These are phyloP conservation scores for Bombyx mandarina DNA, from an alignment of 1,140 invertebrate genomes.

Conservation along the genomic window DNA sequence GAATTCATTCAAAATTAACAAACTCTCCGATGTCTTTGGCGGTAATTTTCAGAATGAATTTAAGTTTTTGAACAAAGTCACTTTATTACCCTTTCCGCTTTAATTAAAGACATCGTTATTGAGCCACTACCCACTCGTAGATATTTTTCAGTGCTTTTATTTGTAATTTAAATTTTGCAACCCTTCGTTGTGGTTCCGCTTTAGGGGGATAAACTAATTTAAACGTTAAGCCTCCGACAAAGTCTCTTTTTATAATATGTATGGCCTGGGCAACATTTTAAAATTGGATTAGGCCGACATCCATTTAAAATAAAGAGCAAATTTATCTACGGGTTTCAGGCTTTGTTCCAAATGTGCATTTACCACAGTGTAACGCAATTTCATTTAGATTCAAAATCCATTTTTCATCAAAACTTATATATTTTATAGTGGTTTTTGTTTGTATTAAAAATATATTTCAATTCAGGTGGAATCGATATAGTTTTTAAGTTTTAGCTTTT, in stretches of 20 bases:
- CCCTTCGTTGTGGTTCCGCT: conserved; percentile 52
- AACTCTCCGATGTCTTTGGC: conserved; percentile 37
- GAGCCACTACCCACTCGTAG: conserved; percentile 64
- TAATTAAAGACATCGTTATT: conserved; percentile 70
- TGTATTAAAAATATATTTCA: no score
- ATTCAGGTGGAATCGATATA: no score
- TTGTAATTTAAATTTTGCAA: conserved; percentile 72
- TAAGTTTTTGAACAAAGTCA: conserved; percentile 62
- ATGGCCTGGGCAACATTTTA: conserved; percentile 47
- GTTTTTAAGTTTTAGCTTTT: no score
- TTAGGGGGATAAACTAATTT: conserved; percentile 67
- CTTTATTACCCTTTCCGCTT: conserved; percentile 67
- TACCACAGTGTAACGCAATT: no score
- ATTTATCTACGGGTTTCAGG: neutral
- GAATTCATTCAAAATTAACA: conserved; percentile 23
- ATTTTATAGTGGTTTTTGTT: no score
- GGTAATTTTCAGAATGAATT: conserved; percentile 34
- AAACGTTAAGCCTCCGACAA: conserved; percentile 63
- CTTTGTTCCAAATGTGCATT: no score
- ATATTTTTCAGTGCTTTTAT: conserved; percentile 71
- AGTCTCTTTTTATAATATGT: conserved; percentile 60
- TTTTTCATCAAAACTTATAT: no score
- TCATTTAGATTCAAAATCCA: no score
- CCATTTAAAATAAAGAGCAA: conserved; percentile 17
- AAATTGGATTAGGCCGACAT: conserved; percentile 35